Evolutionary conservation across 2,113 vertebrate genomes (phyloP), one percentile per base, ranked within the genome.

Genomic region (Chloropsis hardwickii): DNA sequence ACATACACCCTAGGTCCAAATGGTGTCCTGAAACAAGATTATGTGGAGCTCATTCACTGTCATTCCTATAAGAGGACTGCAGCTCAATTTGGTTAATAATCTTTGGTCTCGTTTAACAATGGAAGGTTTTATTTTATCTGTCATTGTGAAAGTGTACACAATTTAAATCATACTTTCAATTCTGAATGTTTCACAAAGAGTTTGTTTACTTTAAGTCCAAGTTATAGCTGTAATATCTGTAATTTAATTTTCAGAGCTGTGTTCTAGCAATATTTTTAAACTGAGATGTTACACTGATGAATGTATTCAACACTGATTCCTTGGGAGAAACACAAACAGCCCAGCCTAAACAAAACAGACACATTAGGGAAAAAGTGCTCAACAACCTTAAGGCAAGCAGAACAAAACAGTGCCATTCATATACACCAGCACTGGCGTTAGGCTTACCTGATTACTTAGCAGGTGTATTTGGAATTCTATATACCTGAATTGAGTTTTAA

Each of bases 401-500:
- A 48, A 83, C 18, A 72, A 80, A 86, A 80, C 73, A 79, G 11
- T 23, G 24, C 31, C 66, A n/a, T 45, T 71, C 11, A 8, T 39
- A 47, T 22, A 22, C 11, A 60, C 47, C 48, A 37, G 20, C 21
- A 84, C 29, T 77, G 45, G 9, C 22, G 15, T 80, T 42, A 64
- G 23, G 25, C 11, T 86, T 70, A 85, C 79, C 48, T 71, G 40
- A 86, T 85, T 73, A 92, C 86, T 83, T 66, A 91, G 77, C 39
- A 57, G 56, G 18, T 2, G 1, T 51, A 64, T 83, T 58, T 85
- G 61, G 84, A 92, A 90, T 77, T 95, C 60, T 70, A 25, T 56
- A 64, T 24, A 56, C 33, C 28, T 86, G 91, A 93, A 93, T 35
- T 81, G 94, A 88, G 82, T 91, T 92, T 93, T 89, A 95, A 95